Conservation (phyloP, 1,140 invertebrate species). For the Drosophila bocki region DNA sequence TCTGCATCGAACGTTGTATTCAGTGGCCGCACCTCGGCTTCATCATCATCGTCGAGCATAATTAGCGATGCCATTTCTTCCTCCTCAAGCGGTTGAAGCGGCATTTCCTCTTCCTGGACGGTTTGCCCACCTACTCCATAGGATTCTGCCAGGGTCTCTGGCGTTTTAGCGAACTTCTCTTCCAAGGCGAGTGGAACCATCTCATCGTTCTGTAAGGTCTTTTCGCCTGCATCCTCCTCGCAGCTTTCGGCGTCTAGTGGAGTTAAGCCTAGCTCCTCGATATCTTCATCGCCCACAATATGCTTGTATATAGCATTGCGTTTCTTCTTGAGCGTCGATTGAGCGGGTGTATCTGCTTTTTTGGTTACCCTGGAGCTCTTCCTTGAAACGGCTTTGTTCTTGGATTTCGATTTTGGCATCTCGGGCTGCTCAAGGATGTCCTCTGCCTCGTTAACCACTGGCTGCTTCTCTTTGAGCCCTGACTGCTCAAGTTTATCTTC, state of each 20-base stretch:
- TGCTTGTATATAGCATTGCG: background rate
- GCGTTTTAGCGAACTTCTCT: background rate
- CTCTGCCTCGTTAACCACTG: background rate
- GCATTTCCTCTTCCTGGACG: background rate
- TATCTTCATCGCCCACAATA: constrained; percentile 8
- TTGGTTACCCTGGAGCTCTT: background rate
- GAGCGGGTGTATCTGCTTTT: background rate
- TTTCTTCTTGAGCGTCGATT: background rate
- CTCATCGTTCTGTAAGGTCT: background rate
- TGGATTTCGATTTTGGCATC: background rate
- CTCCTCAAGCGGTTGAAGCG: constrained; percentile 2
- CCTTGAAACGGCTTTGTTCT: background rate
- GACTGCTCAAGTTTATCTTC: background rate
- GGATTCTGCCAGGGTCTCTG: background rate
- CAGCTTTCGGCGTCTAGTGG: constrained; percentile 21
- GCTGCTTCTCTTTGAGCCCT: too few relatives aligned
- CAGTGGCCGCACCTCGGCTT: background rate
- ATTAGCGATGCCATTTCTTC: constrained; percentile 49
- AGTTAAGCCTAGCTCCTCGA: constrained; percentile 47
- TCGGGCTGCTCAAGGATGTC: background rate
- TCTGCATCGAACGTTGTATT: constrained; percentile 61
- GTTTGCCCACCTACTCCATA: background rate
- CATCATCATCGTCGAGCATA: constrained; percentile 47
- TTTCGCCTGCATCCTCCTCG: background rate
- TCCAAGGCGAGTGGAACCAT: background rate